Evolutionary conservation across 2,113 vertebrate species (phyloP), one percentile per base, ranked within the genome.

Genomic region (Bubo scandiacus): DNA sequence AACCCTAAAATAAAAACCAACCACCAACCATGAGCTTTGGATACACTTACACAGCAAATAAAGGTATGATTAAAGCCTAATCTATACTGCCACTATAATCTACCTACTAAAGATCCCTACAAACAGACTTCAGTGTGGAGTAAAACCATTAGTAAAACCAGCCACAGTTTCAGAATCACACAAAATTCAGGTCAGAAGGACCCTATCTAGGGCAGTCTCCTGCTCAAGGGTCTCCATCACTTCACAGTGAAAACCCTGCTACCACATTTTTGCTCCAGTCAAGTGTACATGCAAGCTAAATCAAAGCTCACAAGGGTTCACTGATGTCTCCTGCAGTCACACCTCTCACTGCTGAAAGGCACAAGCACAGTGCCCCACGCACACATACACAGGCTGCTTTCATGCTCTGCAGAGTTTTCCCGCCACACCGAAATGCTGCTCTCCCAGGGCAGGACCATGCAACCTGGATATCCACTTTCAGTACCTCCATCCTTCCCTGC

Each of bases 201-300:
- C 61, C 34, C 14, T 1, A 10, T 32, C 12, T 30, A 55, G 17
- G 26, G 30, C 79, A 80, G 52, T 23, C 73, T 63, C 19, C 68
- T 45, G 55, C 68, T 71, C 45, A 49, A 54, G 27, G 59, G 19
- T 45, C 30, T 81, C 61, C 23, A 57, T 11, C 45, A 11, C 10
- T 79, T 61, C 54, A 42, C 11, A 55, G 43, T 2, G 47, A 59
- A 88, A 94, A 52, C 23, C 10, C 40, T 59, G 61, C 43, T 21
- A 18, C 43, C 45, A 19, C 38, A 19, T 49, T 42, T 57, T 21
- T 1, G 1, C 77, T 66, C 4, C 54, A 12, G 11, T 11, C 59
- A 51, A 16, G 52, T 1, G 0, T 19, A n/a, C 14, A 5, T 3
- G 10, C 16, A 15, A 62, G 54, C 30, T 49, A 59, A 49, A 71